Evolutionary conservation across 2,113 vertebrate genomes (phyloP).

Genomic region (Passer domesticus): DNA sequence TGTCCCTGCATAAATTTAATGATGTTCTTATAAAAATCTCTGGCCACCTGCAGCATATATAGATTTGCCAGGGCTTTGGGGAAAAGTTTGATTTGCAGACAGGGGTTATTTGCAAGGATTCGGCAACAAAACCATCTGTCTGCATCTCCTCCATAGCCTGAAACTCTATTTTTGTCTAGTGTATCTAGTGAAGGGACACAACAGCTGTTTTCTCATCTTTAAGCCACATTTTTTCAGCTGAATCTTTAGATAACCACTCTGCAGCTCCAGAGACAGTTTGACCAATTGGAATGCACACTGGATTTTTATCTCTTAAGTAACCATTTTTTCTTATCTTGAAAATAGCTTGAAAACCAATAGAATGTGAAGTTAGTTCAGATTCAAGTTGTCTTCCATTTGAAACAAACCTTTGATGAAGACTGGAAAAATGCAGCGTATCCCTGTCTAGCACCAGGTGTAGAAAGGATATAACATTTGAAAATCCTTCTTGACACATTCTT

Average conservation of each 20-base stretch:
- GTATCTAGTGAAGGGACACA: neutral
- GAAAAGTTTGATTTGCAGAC: neutral
- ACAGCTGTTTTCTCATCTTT: neutral
- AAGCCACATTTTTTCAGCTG: neutral
- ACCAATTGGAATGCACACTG: neutral
- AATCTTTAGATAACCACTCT: neutral
- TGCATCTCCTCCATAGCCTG: neutral
- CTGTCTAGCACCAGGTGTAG: neutral
- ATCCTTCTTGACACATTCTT: neutral
- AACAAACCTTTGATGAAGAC: neutral
- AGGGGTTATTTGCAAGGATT: neutral
- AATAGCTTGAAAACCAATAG: constrained; percentile 9
- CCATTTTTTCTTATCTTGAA: neutral
- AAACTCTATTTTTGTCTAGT: neutral
- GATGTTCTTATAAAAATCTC: neutral
- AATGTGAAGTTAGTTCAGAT: neutral
- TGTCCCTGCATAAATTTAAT: neutral
- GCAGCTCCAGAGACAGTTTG: constrained; percentile 18
- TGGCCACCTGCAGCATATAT: neutral
- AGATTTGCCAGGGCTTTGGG: neutral
- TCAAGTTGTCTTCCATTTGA: neutral
- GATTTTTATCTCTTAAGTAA: constrained; percentile 19
- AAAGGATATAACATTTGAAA: neutral
- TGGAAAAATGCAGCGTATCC: neutral
- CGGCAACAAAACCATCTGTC: neutral